These are phyloP conservation scores for Cepaea nemoralis DNA, from an alignment of 1,140 invertebrate genomes.

Conservation along the genomic window DNA sequence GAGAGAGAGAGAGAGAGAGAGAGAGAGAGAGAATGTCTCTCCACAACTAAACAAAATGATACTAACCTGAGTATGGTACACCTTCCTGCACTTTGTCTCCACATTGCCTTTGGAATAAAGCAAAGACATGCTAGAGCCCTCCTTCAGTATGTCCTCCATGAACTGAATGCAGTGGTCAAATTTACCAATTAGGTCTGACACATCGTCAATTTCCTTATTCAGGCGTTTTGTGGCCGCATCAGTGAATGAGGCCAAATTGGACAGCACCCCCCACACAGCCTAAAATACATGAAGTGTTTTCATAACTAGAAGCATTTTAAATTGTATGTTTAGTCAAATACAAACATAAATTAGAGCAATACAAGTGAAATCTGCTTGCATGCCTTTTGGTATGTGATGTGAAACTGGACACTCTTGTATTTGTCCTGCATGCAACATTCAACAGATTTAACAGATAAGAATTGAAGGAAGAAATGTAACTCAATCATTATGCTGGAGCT, in stretches of 20 bases:
- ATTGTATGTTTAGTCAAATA: too few species aligned
- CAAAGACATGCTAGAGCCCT: slow-evolving; percentile 84
- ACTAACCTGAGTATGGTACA: slow-evolving; percentile 42
- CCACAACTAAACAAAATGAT: not conserved
- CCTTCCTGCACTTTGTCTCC: slow-evolving; percentile 46
- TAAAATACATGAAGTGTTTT: slow-evolving; percentile 8
- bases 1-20: too few species aligned
- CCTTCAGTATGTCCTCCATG: slow-evolving; percentile 82
- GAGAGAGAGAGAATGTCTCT: too few species aligned
- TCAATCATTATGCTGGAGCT: too few species aligned
- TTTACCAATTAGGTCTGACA: slow-evolving; percentile 48
- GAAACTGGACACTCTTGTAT: too few species aligned
- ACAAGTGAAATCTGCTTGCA: too few species aligned
- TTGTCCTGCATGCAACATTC: too few species aligned
- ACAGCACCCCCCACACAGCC: slow-evolving; percentile 44
- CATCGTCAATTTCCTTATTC: slow-evolving; percentile 81
- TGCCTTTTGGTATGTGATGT: too few species aligned
- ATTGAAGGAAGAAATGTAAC: too few species aligned
- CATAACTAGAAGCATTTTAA: too few species aligned
- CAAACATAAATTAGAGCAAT: too few species aligned
- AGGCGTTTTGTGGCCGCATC: slow-evolving; percentile 62
- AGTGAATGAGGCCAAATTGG: slow-evolving; percentile 45
- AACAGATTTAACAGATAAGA: too few species aligned
- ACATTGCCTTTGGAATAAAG: slow-evolving; percentile 47
- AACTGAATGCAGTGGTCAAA: slow-evolving; percentile 87